Percentiles rank a stretch among this genome's conserved stretches.
Conservation (phyloP, 2,888 invertebrate species). For the Aproaerema taeniolella region DNA sequence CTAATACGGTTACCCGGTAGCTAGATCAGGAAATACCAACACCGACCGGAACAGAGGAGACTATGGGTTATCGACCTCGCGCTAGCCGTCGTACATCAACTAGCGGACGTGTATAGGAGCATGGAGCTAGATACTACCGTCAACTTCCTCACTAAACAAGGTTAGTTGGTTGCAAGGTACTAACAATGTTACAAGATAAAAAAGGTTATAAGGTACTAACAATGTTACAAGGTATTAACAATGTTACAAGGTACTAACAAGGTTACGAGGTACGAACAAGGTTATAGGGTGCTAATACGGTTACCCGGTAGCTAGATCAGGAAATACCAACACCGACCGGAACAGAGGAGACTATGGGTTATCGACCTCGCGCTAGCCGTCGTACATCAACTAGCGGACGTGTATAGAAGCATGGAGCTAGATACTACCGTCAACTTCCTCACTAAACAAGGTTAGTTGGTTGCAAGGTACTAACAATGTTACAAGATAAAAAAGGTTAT, state of each 20-base stretch:
- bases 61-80: slow-evolving; percentile 94
- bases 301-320: too few relatives aligned
- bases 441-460: slow-evolving; percentile 93
- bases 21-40: too few relatives aligned
- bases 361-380: slow-evolving; percentile 93
- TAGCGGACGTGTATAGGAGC: slow-evolving; percentile 94
- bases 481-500: too few relatives aligned
- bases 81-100: slow-evolving; percentile 91
- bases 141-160: slow-evolving; percentile 95
- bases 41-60: slow-evolving; percentile 90
- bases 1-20: too few relatives aligned
- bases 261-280: too few relatives aligned
- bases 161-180: slow-evolving; percentile 65
- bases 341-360: slow-evolving; percentile 93
- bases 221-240: too few relatives aligned
- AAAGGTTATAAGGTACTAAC: too few relatives aligned
- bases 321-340: slow-evolving; percentile 93
- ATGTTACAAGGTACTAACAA: too few relatives aligned
- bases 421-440: slow-evolving; percentile 96
- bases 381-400: slow-evolving; percentile 94
- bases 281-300: too few relatives aligned
- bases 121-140: slow-evolving; percentile 96
- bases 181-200: too few relatives aligned
- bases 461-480: too few relatives aligned
- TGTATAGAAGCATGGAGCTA: slow-evolving; percentile 95